A percentile compares a stretch with the other conserved stretches of the same genome.
Evolutionary conservation across 2,888 invertebrate genomes (phyloP).

Genomic region (Notodonta ziczac): DNA sequence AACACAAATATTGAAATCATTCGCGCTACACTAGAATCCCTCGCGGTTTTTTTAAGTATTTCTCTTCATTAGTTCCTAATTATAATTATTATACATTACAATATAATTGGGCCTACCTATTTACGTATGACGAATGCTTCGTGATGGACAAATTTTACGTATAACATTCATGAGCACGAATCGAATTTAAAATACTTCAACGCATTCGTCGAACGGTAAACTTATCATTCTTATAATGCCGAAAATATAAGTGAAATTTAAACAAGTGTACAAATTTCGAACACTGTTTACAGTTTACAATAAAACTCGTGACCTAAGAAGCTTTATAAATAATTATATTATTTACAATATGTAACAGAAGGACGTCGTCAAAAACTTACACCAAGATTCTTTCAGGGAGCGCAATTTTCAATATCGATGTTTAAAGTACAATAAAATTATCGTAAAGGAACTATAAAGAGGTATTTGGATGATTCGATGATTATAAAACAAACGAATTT

Average conservation of each 20-base stretch:
- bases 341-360: slow-evolving; percentile 75
- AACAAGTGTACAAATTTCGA: slow-evolving; percentile 68
- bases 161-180: slow-evolving; percentile 76
- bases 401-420: slow-evolving; percentile 28
- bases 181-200: slow-evolving; percentile 67
- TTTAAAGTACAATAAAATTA: slow-evolving; percentile 47
- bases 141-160: slow-evolving; percentile 75
- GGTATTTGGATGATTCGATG: slow-evolving; percentile 60
- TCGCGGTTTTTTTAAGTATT: slow-evolving; percentile 76
- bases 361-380: slow-evolving; percentile 56
- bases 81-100: slow-evolving; percentile 79
- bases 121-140: slow-evolving; percentile 82
- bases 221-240: slow-evolving; percentile 56
- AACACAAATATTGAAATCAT: slow-evolving; percentile 81
- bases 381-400: slow-evolving; percentile 68
- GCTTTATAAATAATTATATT: slow-evolving; percentile 39
- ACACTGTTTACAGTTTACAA: slow-evolving; percentile 44
- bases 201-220: slow-evolving; percentile 55
- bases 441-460: slow-evolving; percentile 63
- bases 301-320: slow-evolving; percentile 9
- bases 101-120: slow-evolving; percentile 83
- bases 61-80: slow-evolving; percentile 73
- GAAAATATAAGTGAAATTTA: slow-evolving; percentile 58
- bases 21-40: slow-evolving; percentile 74
- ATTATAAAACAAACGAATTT: slow-evolving; percentile 69